Conservation (phyloP, 2,888 invertebrate species). For the Liposcelis brunnea region DNA sequence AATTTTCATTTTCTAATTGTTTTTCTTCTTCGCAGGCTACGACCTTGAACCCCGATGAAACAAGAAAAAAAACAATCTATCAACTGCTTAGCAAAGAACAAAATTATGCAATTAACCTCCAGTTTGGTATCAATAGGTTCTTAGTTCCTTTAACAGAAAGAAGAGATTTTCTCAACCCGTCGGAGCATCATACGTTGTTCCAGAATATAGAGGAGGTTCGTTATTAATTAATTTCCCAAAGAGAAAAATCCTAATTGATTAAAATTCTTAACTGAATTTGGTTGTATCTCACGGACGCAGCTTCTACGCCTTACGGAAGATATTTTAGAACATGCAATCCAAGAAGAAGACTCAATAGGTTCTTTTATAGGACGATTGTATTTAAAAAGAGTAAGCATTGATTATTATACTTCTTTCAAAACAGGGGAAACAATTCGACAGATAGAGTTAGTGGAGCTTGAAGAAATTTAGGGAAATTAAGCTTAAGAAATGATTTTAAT, state of each 20-base stretch:
- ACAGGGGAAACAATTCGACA: too few species aligned
- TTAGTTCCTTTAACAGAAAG: conserved; percentile 56
- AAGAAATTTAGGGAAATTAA: too few species aligned
- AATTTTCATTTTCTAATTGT: conserved; percentile 21
- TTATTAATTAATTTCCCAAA: conserved; percentile 10
- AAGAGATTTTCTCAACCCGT: conserved; percentile 54
- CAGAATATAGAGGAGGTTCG: conserved; percentile 70
- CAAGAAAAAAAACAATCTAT: conserved; percentile 50
- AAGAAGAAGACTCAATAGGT: conserved; percentile 54
- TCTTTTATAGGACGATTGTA: conserved; percentile 52
- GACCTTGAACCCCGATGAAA: conserved; percentile 27
- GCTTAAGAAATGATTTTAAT: too few species aligned
- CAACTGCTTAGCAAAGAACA: conserved; percentile 61
- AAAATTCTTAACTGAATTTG: background rate
- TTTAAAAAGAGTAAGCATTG: conserved; percentile 31
- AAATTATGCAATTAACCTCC: conserved; percentile 57
- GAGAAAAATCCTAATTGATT: conserved; percentile 1
- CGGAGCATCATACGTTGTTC: conserved; percentile 62
- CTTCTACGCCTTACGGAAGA: conserved; percentile 63
- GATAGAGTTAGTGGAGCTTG: too few species aligned
- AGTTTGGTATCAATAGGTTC: conserved; percentile 63
- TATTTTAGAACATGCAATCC: conserved; percentile 53
- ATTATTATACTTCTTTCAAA: too few species aligned
- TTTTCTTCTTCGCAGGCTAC: conserved; percentile 12
- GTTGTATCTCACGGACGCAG: conserved; percentile 27